Conservation (phyloP, 1,140 invertebrate species). For the Whitmania pigra region DNA sequence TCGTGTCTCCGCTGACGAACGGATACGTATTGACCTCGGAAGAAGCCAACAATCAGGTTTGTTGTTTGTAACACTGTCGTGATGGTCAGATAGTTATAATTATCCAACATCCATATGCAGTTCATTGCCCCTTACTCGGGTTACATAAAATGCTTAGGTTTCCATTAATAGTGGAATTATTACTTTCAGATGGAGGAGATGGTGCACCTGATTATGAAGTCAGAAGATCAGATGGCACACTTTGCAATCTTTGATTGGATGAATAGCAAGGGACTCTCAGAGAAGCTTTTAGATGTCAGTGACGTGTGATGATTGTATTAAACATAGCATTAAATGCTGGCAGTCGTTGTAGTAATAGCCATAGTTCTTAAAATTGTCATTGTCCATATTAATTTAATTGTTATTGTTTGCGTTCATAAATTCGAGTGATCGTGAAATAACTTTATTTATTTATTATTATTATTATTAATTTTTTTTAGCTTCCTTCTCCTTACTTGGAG, state of each 20-base stretch:
- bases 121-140: too few species aligned
- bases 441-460: too few species aligned
- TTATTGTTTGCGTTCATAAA: too few species aligned
- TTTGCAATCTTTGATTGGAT: slow-evolving; percentile 86
- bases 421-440: too few species aligned
- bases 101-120: too few species aligned
- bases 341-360: too few species aligned
- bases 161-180: too few species aligned
- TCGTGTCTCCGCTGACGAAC: neutral
- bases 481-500: slow-evolving; percentile 63
- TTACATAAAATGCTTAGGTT: too few species aligned
- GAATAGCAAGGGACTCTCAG: slow-evolving; percentile 59
- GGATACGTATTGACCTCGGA: neutral
- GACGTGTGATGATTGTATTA: too few species aligned
- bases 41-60: slow-evolving; percentile 7
- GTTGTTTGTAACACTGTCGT: neutral
- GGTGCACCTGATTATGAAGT: slow-evolving; percentile 42
- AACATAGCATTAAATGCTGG: too few species aligned
- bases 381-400: too few species aligned
- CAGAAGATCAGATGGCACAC: slow-evolving; percentile 74
- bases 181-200: slow-evolving; percentile 41
- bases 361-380: too few species aligned
- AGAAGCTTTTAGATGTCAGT: slow-evolving; percentile 62
- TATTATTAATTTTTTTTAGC: slow-evolving; percentile 15
- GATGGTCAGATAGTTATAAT: neutral